These are phyloP conservation scores for Nephrotoma appendiculata DNA, from an alignment of 2,888 invertebrate species.

Conservation along the genomic window DNA sequence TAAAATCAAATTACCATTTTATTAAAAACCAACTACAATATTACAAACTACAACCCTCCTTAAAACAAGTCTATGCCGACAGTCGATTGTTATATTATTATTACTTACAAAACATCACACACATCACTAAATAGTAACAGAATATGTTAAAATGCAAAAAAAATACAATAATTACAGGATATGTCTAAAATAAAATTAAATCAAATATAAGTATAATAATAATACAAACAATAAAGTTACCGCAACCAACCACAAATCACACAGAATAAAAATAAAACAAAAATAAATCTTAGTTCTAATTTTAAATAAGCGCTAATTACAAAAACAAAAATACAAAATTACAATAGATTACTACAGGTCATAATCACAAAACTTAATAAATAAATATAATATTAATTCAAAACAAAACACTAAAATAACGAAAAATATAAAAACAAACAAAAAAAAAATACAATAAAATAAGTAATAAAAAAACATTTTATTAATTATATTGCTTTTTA, in stretches of 20 bases:
- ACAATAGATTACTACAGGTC: background rate
- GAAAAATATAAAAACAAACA: background rate
- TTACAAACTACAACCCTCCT: slow-evolving; percentile 29
- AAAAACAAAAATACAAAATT: background rate
- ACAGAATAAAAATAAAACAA: background rate
- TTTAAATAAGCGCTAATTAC: background rate
- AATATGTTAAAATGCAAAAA: too few relatives aligned
- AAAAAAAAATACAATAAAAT: background rate
- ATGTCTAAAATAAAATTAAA: background rate
- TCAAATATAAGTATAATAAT: background rate
- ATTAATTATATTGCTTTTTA: background rate
- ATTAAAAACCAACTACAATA: background rate
- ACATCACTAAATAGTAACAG: slow-evolving; percentile 5
- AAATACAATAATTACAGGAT: background rate
- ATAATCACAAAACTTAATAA: background rate
- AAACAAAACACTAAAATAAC: background rate
- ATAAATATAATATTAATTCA: background rate
- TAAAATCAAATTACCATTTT: background rate
- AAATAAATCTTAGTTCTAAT: background rate
- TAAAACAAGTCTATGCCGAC: slow-evolving; percentile 42
- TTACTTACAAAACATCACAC: slow-evolving; percentile 5
- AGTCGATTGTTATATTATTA: slow-evolving; percentile 33
- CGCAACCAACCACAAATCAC: slow-evolving; percentile 2
- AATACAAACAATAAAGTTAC: background rate
- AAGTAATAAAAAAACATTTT: background rate